These are phyloP conservation scores for Dicaeum eximium DNA, from an alignment of 2,113 vertebrate genomes.

Conservation along the genomic window DNA sequence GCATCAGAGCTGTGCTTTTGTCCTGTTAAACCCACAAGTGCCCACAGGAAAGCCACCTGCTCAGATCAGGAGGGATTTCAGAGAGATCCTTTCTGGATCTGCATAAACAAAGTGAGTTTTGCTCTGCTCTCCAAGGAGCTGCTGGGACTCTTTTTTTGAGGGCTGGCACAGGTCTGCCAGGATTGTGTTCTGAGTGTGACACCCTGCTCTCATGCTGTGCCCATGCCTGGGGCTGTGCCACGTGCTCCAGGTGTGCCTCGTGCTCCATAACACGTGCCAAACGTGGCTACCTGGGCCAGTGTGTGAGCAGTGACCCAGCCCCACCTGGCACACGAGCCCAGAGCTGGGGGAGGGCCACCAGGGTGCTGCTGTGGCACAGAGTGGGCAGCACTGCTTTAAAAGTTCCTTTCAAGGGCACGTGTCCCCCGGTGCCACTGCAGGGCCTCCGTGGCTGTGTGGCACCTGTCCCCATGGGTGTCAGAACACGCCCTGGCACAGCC, in stretches of 20 bases:
- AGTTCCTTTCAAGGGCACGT: not conserved
- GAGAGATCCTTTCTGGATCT: not conserved
- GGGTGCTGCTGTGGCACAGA: not conserved
- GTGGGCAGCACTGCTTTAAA: not conserved
- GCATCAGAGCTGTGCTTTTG: not conserved
- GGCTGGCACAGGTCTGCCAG: not conserved
- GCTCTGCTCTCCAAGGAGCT: not conserved
- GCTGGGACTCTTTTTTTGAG: not conserved
- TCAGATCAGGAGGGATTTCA: not conserved
- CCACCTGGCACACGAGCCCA: not conserved
- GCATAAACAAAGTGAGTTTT: not conserved
- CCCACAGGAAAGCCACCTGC: not conserved
- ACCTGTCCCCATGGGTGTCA: not conserved
- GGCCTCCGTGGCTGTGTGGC: not conserved
- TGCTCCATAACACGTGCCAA: rapidly evolving
- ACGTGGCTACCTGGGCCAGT: rapidly evolving
- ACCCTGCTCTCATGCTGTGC: not conserved
- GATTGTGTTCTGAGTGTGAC: not conserved
- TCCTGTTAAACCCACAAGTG: not conserved
- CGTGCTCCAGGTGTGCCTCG: not conserved
- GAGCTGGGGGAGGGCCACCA: not conserved
- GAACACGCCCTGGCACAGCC: not conserved
- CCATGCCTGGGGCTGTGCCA: not conserved
- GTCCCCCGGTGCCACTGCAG: not conserved
- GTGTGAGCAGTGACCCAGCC: not conserved